Evolutionary conservation across 2,888 invertebrate species (phyloP), one percentile per base, ranked within the genome.

Genomic region (Autographa gamma): DNA sequence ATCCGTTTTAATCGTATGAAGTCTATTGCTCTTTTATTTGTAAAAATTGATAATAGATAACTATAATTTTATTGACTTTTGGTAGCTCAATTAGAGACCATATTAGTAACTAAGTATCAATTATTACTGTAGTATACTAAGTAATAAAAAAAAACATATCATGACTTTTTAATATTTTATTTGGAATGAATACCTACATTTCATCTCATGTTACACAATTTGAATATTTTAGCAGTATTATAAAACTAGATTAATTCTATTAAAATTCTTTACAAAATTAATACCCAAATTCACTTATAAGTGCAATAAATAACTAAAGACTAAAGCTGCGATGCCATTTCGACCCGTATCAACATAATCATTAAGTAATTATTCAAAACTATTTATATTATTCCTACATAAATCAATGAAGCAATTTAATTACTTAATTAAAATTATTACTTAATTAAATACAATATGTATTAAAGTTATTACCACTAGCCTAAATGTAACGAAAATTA

Each of bases 401-500:
- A 13, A 41, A 48, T 48, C 54, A 56, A 56, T 43, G 2, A 66
- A 54, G 52, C 18, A 54, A 19, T 54, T 59, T 13, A 54, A 63
- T 54, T 38, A 13, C 1, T 59, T 18, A 41, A 52, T 66, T 31
- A 48, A 56, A 63, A 73, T 54, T 19, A 60, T 56, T 32, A 41
- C 54, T 65, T 48, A 65, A 61, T 54, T 61, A 61, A 34, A 65
- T 9, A 67, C 25, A 43, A 19, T 63, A 54, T n/a, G 48, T 48
- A n/a, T 14, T n/a, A 48, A 48, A 60, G 41, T 60, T 34, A 31
- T 34, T 54, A 32, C 54, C 41, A 38, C 41, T 73, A 7, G 14
- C 25, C 1, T 31, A 69, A 18, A 48, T 67, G 16, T 31, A 60
- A 58, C 32, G 43, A 71, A 69, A 13, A 66, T 77, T 75, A 73